Evolutionary conservation across 2,113 vertebrate species (phyloP), one percentile per base, ranked within the genome.

Genomic region (Solea senegalensis): DNA sequence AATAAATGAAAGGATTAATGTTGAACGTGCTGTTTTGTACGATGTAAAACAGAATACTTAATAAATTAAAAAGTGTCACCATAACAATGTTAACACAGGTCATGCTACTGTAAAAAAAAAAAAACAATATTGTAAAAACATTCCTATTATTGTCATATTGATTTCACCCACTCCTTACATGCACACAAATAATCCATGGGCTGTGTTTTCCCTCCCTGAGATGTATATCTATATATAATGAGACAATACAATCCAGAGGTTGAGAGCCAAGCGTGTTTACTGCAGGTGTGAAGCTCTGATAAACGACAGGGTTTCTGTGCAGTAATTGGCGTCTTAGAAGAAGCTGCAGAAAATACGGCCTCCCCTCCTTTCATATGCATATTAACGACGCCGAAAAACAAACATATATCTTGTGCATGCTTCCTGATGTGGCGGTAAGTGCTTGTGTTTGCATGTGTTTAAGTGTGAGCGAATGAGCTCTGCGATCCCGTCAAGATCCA

Each of bases 211-310:
- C 64, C 58, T 43, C 26, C 21, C 21, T 21, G 21, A 21, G 21
- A 21, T 21, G 21, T 21, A 21, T 21, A 21, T 12, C 34, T 58
- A 52, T 59, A 34, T 40, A 63, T 78, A 81, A 71, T 74, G 66
- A 62, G 48, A 64, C 53, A 63, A 74, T 54, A 54, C 65, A 73
- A 68, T 74, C 53, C 66, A 58, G 45, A 44, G 44, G 67, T 61
- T 59, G 60, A 65, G 59, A 73, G 73, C 46, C 39, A 7, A 44
- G 68, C 45, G 26, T 76, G 78, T 74, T 86, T 81, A 80, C 86
- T 85, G 72, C 83, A 83, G 79, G 77, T 86, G 76, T 69, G 65
- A 69, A n/a, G 72, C 75, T 51, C 72, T 79, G 76, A 87, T 86
- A 76, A 86, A 86, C 51, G 9, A 70, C 50, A 69, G 55, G 44